These are phyloP conservation scores for Acrocephalus kingi DNA, from an alignment of 2,113 vertebrate genomes.

Conservation along the genomic window DNA sequence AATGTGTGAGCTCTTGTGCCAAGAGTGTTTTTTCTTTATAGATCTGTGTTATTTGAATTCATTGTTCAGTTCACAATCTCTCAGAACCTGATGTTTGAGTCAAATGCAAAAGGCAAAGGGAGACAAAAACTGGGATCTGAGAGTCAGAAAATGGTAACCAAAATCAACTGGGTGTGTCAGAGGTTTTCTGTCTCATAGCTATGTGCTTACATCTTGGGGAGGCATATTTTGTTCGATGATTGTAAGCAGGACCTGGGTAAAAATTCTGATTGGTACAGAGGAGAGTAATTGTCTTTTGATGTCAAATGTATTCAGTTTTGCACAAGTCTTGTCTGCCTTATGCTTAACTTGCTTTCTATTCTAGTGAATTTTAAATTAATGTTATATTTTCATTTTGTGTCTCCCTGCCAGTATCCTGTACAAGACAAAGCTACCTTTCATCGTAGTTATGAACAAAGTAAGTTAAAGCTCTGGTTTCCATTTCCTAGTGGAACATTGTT, in stretches of 20 bases:
- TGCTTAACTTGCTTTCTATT: not conserved
- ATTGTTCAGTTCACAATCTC: not conserved
- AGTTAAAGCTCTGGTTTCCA: not conserved
- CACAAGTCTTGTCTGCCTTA: not conserved
- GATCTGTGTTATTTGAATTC: not conserved
- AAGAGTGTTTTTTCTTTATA: not conserved
- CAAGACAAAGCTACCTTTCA: slow-evolving; percentile 97
- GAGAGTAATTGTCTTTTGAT: not conserved
- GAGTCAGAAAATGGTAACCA: not conserved
- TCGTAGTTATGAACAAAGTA: slow-evolving; percentile 98
- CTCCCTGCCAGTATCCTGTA: slow-evolving; percentile 88
- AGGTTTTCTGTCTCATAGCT: not conserved
- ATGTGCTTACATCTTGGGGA: not conserved
- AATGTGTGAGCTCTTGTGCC: not conserved
- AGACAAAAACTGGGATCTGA: not conserved
- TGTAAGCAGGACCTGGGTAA: not conserved
- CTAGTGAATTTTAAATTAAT: not conserved
- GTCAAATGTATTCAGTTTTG: not conserved
- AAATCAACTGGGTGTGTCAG: not conserved
- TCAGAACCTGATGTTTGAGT: not conserved
- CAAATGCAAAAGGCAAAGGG: not conserved
- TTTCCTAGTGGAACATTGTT: not conserved
- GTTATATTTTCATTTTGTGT: not conserved
- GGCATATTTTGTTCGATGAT: not conserved
- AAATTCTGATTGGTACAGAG: not conserved